Percentiles rank a stretch among this genome's conserved stretches.
Evolutionary conservation across 2,888 invertebrate species (phyloP).

Genomic region (Cyclophora punctaria): DNA sequence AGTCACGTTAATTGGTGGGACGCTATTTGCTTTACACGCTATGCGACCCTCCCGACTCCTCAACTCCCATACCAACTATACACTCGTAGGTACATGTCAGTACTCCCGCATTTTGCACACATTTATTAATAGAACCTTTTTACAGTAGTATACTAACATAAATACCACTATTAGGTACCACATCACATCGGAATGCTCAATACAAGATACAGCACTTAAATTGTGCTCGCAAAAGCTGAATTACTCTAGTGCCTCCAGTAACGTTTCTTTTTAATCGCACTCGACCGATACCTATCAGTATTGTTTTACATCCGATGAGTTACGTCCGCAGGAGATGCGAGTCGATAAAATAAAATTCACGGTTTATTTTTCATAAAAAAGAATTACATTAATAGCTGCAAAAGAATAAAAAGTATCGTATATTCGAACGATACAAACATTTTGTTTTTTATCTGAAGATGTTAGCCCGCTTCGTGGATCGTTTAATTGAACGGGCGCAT

Average conservation of each 20-base stretch:
- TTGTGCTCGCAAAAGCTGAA: constrained; percentile 44
- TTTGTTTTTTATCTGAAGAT: constrained; percentile 45
- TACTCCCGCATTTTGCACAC: constrained; percentile 6
- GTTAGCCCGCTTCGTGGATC: constrained; percentile 46
- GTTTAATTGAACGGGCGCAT: constrained; percentile 63
- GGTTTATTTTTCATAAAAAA: constrained; percentile 50
- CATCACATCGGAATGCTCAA: constrained; percentile 39
- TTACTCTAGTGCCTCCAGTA: constrained; percentile 44
- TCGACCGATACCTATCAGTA: constrained; percentile 57
- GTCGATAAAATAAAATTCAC: constrained; percentile 58
- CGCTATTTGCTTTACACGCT: constrained; percentile 41
- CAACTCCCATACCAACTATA: constrained; percentile 15
- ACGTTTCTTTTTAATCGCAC: constrained; percentile 55
- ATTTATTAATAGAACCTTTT: constrained; percentile 12
- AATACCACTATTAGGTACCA: constrained; percentile 32
- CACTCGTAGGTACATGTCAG: neutral
- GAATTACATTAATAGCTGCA: constrained; percentile 65
- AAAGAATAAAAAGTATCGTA: constrained; percentile 43
- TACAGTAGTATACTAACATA: constrained; percentile 12
- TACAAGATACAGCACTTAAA: constrained; percentile 65
- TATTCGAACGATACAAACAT: constrained; percentile 47
- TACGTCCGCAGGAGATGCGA: constrained; percentile 48
- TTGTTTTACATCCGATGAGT: constrained; percentile 63
- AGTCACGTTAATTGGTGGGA: constrained; percentile 59
- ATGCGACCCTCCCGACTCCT: constrained; percentile 22